Evolutionary conservation across 2,797 vertebrate species (phyloP).

Genomic region (Glossophaga mutica): DNA sequence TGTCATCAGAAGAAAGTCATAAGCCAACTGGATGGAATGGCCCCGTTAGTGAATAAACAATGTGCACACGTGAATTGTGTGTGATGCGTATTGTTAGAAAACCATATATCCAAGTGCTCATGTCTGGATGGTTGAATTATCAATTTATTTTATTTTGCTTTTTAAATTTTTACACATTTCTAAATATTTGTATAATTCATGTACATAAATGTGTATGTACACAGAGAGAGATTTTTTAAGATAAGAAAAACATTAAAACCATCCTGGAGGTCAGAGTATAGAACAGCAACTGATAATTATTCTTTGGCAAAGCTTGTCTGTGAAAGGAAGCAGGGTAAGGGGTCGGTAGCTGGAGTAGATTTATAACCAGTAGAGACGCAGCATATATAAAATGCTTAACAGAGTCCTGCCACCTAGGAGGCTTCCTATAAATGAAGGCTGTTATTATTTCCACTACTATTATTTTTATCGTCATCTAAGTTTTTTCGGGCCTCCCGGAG

Average conservation of each 20-base stretch:
- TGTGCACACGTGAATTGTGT: not conserved
- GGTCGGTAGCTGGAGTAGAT: not conserved
- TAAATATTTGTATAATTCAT: not conserved
- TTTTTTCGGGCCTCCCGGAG: not conserved
- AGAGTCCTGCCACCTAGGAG: not conserved
- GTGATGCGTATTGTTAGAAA: not conserved
- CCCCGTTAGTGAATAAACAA: not conserved
- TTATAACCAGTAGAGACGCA: not conserved
- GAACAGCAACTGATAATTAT: not conserved
- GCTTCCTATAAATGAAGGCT: not conserved
- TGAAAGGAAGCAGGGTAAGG: not conserved
- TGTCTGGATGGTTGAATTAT: not conserved
- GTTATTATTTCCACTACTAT: not conserved
- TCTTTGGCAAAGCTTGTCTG: not conserved
- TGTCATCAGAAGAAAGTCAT: slow-evolving; percentile 2
- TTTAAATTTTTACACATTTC: not conserved
- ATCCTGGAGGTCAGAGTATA: not conserved
- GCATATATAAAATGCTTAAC: not conserved
- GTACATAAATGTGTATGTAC: not conserved
- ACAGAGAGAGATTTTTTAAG: not conserved
- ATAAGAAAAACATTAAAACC: not conserved
- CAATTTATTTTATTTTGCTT: not conserved
- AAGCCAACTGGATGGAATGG: not conserved
- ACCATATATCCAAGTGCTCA: not conserved
- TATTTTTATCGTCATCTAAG: not conserved